These are phyloP conservation scores for Hydraecia micacea DNA, from an alignment of 2,888 invertebrate genomes.

Conservation along the genomic window DNA sequence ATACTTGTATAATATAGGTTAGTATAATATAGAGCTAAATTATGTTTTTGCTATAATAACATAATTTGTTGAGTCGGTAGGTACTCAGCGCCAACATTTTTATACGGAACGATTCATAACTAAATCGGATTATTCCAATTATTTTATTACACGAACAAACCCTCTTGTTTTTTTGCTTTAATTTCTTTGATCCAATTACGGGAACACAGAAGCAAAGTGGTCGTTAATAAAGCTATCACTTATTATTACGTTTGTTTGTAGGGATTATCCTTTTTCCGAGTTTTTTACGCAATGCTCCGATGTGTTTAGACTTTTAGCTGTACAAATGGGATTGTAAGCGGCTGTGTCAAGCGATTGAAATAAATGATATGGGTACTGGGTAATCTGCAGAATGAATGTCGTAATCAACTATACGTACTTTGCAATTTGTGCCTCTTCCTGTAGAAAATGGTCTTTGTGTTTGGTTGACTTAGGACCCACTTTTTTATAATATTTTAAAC, in stretches of 20 bases:
- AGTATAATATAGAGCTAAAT: too few species aligned
- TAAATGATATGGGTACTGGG: constrained; percentile 31
- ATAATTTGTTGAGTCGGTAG: too few species aligned
- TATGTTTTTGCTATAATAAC: neutral
- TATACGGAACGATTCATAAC: neutral
- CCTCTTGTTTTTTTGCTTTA: constrained; percentile 14
- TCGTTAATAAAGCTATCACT: constrained; percentile 56
- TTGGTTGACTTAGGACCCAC: neutral
- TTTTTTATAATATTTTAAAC: too few species aligned
- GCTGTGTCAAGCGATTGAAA: constrained; percentile 23
- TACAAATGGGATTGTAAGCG: constrained; percentile 23
- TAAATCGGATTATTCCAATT: constrained; percentile 44
- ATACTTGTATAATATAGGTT: too few species aligned
- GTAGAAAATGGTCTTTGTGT: neutral
- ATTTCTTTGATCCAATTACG: constrained; percentile 52
- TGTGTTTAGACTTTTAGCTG: constrained; percentile 47
- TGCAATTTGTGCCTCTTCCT: neutral
- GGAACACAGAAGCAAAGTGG: constrained; percentile 39
- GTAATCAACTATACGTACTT: neutral
- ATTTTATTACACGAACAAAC: constrained; percentile 9
- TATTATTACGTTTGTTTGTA: constrained; percentile 52
- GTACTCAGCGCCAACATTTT: neutral
- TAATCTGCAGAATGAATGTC: constrained; percentile 18
- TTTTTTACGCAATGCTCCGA: constrained; percentile 48
- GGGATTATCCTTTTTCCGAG: constrained; percentile 46